Evolutionary conservation across 23 tunicate species (phyloP).

Genomic region (Trididemnum miniatum): DNA sequence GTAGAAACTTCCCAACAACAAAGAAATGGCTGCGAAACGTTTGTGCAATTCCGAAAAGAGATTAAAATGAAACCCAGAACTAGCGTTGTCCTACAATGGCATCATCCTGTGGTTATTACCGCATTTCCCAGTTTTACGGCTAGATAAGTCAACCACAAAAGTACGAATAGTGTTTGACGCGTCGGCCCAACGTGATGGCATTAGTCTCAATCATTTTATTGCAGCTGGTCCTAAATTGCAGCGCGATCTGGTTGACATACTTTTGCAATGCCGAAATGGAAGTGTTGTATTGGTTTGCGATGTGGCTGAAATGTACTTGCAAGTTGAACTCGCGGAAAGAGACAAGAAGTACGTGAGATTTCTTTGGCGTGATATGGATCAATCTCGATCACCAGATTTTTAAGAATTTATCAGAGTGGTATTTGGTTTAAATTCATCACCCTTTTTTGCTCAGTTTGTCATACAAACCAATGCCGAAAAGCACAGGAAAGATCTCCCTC

Average conservation of each 20-base stretch:
- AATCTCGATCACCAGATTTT: not conserved
- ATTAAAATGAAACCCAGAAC: not conserved
- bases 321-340: not conserved
- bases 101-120: constrained; percentile 13
- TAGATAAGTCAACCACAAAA: not conserved
- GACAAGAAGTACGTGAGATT: constrained; percentile 4
- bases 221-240: constrained; percentile 15
- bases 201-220: not conserved
- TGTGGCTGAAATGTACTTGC: constrained; percentile 18
- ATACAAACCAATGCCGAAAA: not conserved
- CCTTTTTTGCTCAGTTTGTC: constrained; percentile 18
- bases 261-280: constrained; percentile 10
- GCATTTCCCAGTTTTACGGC: constrained; percentile 8
- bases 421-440: constrained; percentile 5
- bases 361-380: constrained; percentile 6
- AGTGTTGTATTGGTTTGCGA: not conserved
- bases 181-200: not conserved
- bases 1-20: not conserved
- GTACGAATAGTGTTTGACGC: constrained; percentile 12
- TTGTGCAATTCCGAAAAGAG: not conserved
- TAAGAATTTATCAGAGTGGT: constrained; percentile 2
- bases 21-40: not conserved
- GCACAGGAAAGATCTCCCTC: not conserved
- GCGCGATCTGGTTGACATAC: not conserved
- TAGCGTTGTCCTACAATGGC: not conserved